These are phyloP conservation scores for Tinea trinotella DNA, from an alignment of 2,888 invertebrate genomes.

Conservation along the genomic window DNA sequence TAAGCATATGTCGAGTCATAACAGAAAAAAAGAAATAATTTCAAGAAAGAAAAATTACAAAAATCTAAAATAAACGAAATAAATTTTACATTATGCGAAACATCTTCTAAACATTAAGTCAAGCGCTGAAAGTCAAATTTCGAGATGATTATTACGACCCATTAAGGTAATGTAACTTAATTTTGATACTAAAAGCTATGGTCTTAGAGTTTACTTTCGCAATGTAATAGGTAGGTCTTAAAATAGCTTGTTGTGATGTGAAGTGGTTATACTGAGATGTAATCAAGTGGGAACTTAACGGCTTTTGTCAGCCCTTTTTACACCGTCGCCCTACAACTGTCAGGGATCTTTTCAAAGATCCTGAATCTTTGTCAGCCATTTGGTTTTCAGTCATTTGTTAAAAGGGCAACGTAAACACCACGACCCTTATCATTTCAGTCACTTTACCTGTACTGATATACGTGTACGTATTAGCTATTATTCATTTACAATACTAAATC, in stretches of 20 bases:
- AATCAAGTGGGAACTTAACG: slow-evolving; percentile 38
- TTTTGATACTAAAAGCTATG: neutral
- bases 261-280: slow-evolving; percentile 32
- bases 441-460: no score
- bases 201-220: neutral
- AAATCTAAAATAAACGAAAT: neutral
- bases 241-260: slow-evolving; percentile 14
- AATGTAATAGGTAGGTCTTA: slow-evolving; percentile 17
- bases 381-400: neutral
- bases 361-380: neutral
- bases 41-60: neutral
- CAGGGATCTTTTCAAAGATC: neutral
- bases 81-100: neutral
- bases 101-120: slow-evolving; percentile 21
- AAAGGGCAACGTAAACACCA: neutral
- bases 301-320: slow-evolving; percentile 33
- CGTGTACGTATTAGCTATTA: no score
- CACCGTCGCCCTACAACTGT: neutral
- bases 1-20: no score
- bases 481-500: no score
- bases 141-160: slow-evolving; percentile 9
- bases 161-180: neutral
- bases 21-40: no score
- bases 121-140: slow-evolving; percentile 25
- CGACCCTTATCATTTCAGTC: neutral